A percentile compares a stretch with the other conserved stretches of the same genome.
phyloP scores from a whole-genome alignment of 1,140 invertebrate species.

The Aleiodes sp. region DNA sequence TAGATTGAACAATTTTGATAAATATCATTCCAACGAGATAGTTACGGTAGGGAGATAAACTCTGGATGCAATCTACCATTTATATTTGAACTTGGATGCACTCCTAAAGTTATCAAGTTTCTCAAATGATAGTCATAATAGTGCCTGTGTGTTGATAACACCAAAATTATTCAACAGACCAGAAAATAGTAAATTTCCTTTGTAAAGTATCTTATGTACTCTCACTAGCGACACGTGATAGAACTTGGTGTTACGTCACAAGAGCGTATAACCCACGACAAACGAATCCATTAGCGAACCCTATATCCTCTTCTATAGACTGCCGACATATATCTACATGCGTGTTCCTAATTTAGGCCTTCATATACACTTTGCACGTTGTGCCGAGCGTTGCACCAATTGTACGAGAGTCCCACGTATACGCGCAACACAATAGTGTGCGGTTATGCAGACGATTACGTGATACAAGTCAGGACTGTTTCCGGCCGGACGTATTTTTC shows the following conservation, averaged over 20 bases:
- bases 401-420: constrained; percentile 10
- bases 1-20: no score
- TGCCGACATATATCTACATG: neutral
- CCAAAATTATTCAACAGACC: neutral
- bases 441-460: constrained; percentile 32
- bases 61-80: no score
- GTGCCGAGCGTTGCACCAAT: constrained; percentile 16
- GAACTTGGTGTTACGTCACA: neutral
- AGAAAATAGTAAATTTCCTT: neutral
- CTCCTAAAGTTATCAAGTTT: no score
- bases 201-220: neutral
- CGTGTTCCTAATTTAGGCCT: constrained; percentile 20
- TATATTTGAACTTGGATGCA: no score
- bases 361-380: constrained; percentile 17
- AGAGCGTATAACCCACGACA: constrained; percentile 11
- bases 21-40: no score
- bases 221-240: neutral
- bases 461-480: constrained; percentile 46
- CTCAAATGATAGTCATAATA: no score
- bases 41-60: no score
- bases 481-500: constrained; percentile 39
- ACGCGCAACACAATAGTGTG: constrained; percentile 16
- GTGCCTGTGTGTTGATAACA: neutral
- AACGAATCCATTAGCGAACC: constrained; percentile 24
- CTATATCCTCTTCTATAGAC: constrained; percentile 1